Evolutionary conservation across 2,888 invertebrate species (phyloP).

Genomic region (Parasteatoda lunata): DNA sequence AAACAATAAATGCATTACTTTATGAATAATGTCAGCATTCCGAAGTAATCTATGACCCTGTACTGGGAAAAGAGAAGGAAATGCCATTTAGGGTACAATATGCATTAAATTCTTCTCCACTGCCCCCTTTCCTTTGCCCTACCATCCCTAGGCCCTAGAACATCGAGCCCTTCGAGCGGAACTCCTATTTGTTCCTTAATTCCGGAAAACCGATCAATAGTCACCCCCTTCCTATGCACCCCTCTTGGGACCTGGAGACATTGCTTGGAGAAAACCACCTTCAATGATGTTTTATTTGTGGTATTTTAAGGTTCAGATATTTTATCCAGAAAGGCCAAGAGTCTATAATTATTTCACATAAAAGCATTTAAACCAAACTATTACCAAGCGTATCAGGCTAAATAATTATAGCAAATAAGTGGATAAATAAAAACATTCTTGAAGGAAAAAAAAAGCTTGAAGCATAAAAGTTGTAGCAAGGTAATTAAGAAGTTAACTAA

Average conservation of each 20-base stretch:
- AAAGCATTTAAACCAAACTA: too few relatives aligned
- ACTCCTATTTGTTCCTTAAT: slow-evolving; percentile 60
- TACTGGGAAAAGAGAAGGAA: not conserved
- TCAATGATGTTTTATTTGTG: slow-evolving; percentile 52
- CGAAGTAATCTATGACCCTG: not conserved
- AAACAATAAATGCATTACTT: slow-evolving; percentile 14
- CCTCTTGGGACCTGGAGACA: slow-evolving; percentile 30
- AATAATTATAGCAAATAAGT: too few relatives aligned
- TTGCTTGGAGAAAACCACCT: slow-evolving; percentile 34
- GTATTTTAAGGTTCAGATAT: slow-evolving; percentile 32
- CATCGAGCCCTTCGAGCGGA: slow-evolving; percentile 33
- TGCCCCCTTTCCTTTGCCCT: not conserved
- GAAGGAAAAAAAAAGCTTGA: too few relatives aligned
- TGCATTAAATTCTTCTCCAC: slow-evolving; percentile 42
- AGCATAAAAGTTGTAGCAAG: too few relatives aligned
- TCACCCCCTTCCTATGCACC: slow-evolving; percentile 22
- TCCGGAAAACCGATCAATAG: slow-evolving; percentile 43
- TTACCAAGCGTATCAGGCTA: too few relatives aligned
- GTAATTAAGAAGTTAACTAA: too few relatives aligned
- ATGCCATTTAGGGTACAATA: slow-evolving; percentile 44
- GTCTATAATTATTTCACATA: too few relatives aligned
- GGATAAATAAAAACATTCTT: too few relatives aligned
- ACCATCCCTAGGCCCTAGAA: not conserved
- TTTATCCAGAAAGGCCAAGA: too few relatives aligned
- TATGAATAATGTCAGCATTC: slow-evolving; percentile 16